Base-by-base conservation (phyloP, 1,140 invertebrate species). In the Drosophila lowei region DNA sequence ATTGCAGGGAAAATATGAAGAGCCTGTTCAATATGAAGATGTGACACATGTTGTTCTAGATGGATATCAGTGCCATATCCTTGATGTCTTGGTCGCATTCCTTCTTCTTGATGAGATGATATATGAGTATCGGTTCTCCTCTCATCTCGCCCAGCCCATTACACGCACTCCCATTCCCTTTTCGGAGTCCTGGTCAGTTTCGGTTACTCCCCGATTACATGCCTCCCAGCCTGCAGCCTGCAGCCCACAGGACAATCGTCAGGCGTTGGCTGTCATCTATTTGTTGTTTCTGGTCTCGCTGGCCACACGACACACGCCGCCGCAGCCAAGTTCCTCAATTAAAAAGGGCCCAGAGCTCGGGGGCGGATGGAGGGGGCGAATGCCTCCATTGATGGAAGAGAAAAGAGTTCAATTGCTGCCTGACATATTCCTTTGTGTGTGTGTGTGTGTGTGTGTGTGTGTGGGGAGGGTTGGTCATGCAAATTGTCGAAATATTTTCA, bases 401-500 rank as follows among this genome's bases (percentile, higher is more conserved):
- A 74, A 72, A 88, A 86, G 83, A 88, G 78, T 83, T 86, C 83
- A 86, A 86, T 86, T 68, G 83, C 78, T 64, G 78, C 60, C 83
- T 86, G 83, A 88, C 83, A 86, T 83, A 76, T 86, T 78, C 83
- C 83, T 88, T 86, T 86, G 83, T 86, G 48, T 30, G 38, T n/a
- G 44, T 8, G 28, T 28, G 28, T 7, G 30, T 7, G 30, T 1
- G 0, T 18, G 18, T 18, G 18, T 18, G 18, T 18, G 18, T 18
- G 18, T 18, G 18, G 9, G 4, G 15, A 30, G 23, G 59, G 59
- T 53, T 71, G 47, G 62, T 72, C 78, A 86, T 88, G 83, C 78
- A 88, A 86, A 86, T 88, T 88, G 83, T 88, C 78, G 83, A 88
- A 86, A 88, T 86, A 88, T 83, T 86, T 86, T 88, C 83, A 68